Evolutionary conservation across 2,113 vertebrate genomes (phyloP).

Genomic region (Rafetus swinhoei): DNA sequence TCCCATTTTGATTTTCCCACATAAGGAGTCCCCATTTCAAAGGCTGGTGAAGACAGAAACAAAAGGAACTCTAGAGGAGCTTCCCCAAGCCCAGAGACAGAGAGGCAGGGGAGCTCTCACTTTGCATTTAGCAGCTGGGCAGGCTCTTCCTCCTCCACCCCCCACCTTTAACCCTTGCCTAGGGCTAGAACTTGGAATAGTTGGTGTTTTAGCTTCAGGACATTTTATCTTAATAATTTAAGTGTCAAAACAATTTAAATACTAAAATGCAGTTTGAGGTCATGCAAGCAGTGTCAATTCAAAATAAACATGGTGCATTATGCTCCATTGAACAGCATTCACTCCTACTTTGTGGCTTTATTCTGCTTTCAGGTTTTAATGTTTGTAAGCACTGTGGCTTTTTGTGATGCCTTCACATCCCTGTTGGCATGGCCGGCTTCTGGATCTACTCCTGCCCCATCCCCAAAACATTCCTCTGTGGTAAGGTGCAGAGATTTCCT

Average conservation of each 20-base stretch:
- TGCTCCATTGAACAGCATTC: conserved; percentile 25
- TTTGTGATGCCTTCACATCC: background rate
- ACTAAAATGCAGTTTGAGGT: conserved; percentile 34
- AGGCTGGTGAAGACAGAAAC: background rate
- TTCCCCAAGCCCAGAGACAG: background rate
- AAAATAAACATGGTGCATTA: conserved; percentile 1
- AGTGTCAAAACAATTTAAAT: conserved; percentile 33
- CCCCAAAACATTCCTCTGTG: background rate
- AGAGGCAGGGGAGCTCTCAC: background rate
- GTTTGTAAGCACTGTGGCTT: background rate
- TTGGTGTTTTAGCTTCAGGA: background rate
- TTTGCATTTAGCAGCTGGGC: background rate
- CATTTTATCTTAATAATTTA: conserved; percentile 39
- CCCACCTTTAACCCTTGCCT: background rate
- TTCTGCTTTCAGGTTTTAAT: background rate
- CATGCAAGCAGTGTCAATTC: conserved; percentile 20
- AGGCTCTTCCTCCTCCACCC: background rate
- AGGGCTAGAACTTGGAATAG: background rate
- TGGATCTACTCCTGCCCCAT: background rate
- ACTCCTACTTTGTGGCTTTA: background rate
- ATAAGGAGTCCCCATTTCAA: background rate
- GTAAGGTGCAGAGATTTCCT: background rate
- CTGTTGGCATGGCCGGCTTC: background rate
- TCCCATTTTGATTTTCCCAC: background rate
- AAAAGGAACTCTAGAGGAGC: background rate